A percentile compares a stretch with the other conserved stretches of the same genome.
Evolutionary conservation across 2,888 invertebrate species (phyloP).

Genomic region (Chrysotoxum bicinctum): DNA sequence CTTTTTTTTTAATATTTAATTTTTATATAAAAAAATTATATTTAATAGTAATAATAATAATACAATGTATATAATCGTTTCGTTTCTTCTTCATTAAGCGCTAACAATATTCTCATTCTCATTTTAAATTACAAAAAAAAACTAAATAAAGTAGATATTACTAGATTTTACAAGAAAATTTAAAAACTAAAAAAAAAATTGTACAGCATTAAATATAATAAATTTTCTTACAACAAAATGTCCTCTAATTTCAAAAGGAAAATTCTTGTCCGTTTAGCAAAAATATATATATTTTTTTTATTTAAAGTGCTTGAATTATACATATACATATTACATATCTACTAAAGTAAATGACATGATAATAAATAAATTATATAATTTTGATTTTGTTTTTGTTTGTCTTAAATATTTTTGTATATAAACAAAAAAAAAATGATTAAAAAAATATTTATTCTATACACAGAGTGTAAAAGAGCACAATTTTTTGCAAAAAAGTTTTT

Average conservation of each 20-base stretch:
- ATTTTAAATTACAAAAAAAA: conserved; percentile 2
- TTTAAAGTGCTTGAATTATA: conserved; percentile 9
- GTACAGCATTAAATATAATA: not conserved
- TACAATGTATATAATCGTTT: conserved; percentile 70
- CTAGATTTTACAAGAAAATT: not conserved
- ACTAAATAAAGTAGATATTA: not conserved
- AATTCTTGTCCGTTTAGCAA: conserved; percentile 48
- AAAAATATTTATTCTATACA: conserved; percentile 10
- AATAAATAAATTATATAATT: conserved; percentile 48
- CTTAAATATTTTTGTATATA: not conserved
- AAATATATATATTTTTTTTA: conserved; percentile 4
- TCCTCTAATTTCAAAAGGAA: conserved; percentile 7
- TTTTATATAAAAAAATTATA: conserved; percentile 73
- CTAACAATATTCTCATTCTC: conserved; percentile 51
- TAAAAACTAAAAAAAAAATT: conserved; percentile 35
- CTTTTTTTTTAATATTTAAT: conserved; percentile 66
- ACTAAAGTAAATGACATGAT: conserved; percentile 22
- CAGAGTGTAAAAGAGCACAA: conserved; percentile 1
- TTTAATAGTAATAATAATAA: conserved; percentile 72
- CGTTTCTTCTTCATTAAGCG: conserved; percentile 29
- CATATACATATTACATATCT: not conserved
- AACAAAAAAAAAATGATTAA: not conserved
- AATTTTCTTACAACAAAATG: conserved; percentile 9
- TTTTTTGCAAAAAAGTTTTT: not conserved
- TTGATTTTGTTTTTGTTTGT: not conserved